Base-by-base conservation (phyloP, 2,888 invertebrate species). In the Ptychoptera albimana region DNA sequence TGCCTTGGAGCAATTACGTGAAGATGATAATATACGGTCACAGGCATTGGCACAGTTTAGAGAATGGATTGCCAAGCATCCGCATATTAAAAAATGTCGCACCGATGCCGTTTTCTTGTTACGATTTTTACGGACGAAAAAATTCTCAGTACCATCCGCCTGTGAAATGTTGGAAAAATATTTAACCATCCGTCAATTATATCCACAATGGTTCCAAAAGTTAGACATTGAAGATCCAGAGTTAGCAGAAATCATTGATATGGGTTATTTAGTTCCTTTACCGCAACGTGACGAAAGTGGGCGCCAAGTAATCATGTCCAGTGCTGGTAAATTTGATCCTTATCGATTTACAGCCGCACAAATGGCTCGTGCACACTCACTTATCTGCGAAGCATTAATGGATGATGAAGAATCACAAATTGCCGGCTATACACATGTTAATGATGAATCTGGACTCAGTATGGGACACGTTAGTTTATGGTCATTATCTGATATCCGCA, bases 111-210 rank as follows among this genome's bases (percentile, higher is more conserved):
- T 80, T 8, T 91, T 92, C 58, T 70, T 89, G 12, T 69, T 91
- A 37, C 74, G 89, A 39, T 91, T 91, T 56, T 73, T 91, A 11
- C 74, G 89, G 35, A 85, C 85, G 37, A 86, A 87, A 64, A 91
- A 89, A 60, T 91, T 84, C 66, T 84, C 84, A 32, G 76, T 91
- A 14, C 83, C 84, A 0, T 75, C 82, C 60, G 82, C 91, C 0
- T 85, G 88, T 54, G 82, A 85, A 49, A 83, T 91, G 79, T 64
- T 92, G 51, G 88, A 91, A 60, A 75, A 84, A 41, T 92, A 91
- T 62, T 68, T 92, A 45, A 82, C 82, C 30, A 83, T 89, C 51
- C 71, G 91, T 7, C 84, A 87, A 60, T 69, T 87, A 55, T 82
- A 86, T 56, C 85, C 89, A 0, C 75, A 82, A 42, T 89, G 89